These are phyloP conservation scores for Euphydryas editha DNA, from an alignment of 2,888 invertebrate species.

Conservation along the genomic window DNA sequence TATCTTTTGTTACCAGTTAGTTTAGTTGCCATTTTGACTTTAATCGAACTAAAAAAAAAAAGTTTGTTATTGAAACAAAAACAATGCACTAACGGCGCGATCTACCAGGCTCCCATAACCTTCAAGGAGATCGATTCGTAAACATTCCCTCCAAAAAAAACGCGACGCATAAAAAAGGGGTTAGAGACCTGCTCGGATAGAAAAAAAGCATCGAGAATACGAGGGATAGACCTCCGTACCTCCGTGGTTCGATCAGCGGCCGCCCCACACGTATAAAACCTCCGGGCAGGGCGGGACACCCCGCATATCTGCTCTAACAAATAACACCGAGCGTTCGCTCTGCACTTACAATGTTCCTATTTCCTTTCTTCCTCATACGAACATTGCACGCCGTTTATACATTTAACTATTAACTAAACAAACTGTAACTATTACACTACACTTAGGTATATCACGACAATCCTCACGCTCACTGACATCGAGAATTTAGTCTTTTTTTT, in stretches of 20 bases:
- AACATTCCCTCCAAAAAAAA: constrained; percentile 79
- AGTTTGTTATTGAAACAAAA: constrained; percentile 45
- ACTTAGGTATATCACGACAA: constrained; percentile 70
- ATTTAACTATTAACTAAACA: constrained; percentile 83
- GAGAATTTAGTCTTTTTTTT: constrained; percentile 68
- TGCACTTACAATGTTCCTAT: constrained; percentile 81
- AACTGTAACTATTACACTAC: constrained; percentile 79
- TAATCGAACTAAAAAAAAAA: constrained; percentile 3
- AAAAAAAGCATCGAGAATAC: constrained; percentile 73
- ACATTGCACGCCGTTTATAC: constrained; percentile 82
- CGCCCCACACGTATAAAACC: constrained; percentile 72
- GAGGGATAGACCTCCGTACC: constrained; percentile 81
- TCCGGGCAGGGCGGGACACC: constrained; percentile 72
- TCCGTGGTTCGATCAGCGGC: constrained; percentile 74
- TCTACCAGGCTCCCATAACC: constrained; percentile 64
- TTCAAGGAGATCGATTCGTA: constrained; percentile 68
- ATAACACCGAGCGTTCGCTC: constrained; percentile 57
- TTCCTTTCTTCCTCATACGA: constrained; percentile 84
- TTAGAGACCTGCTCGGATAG: constrained; percentile 72
- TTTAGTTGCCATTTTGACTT: not conserved
- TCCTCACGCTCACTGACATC: constrained; percentile 77
- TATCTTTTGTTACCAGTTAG: not conserved
- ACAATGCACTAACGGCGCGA: constrained; percentile 2
- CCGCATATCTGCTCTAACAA: constrained; percentile 70
- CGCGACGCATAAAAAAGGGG: constrained; percentile 72